A percentile compares a stretch with the other conserved stretches of the same genome.
These are phyloP conservation scores for Bathynomus jamesi DNA, from an alignment of 1,140 invertebrate genomes.

Conservation along the genomic window DNA sequence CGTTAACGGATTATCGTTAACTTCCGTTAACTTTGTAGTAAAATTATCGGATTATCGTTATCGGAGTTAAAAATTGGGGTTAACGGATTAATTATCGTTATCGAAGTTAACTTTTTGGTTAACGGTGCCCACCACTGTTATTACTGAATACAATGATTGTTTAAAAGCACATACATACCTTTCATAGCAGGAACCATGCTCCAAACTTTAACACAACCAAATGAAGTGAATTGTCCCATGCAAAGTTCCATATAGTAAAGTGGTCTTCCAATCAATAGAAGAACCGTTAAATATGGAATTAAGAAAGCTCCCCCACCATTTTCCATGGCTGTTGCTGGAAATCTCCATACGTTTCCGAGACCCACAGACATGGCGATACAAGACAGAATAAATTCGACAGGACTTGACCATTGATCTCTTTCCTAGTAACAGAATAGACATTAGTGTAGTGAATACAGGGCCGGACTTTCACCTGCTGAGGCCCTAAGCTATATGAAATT, in stretches of 20 bases:
- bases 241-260: slow-evolving; percentile 38
- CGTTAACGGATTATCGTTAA: too few species aligned
- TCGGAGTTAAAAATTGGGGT: too few species aligned
- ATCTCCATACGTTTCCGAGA: slow-evolving; percentile 50
- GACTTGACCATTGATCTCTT: slow-evolving; percentile 39
- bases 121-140: too few species aligned
- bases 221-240: slow-evolving; percentile 36
- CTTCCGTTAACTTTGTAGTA: too few species aligned
- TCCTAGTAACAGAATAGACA: background rate
- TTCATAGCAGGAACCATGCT: slow-evolving; percentile 34
- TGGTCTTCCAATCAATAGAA: slow-evolving; percentile 49
- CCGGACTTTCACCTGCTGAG: too few species aligned
- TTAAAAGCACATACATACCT: slow-evolving; percentile 37
- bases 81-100: too few species aligned
- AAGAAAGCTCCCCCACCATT: slow-evolving; percentile 50
- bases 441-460: background rate
- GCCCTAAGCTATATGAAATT: too few species aligned
- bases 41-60: too few species aligned
- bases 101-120: too few species aligned
- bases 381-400: slow-evolving; percentile 44
- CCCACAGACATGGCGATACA: slow-evolving; percentile 50
- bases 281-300: slow-evolving; percentile 52
- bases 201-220: slow-evolving; percentile 37
- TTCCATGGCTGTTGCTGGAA: slow-evolving; percentile 47
- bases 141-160: too few species aligned